A percentile compares a stretch with the other conserved stretches of the same genome.
Conservation (phyloP, 2,888 invertebrate genomes). For the Philereme transversata region DNA sequence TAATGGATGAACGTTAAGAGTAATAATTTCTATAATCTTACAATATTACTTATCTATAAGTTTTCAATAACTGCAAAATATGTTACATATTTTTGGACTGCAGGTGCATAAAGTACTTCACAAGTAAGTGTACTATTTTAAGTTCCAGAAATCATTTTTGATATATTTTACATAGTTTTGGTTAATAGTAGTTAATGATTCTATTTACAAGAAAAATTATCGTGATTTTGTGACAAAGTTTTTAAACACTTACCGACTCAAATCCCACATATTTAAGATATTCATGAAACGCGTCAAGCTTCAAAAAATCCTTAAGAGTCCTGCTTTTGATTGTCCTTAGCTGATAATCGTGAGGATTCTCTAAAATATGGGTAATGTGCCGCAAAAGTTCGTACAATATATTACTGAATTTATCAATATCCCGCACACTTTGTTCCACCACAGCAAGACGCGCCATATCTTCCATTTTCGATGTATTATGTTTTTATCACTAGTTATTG, state of each 20-base stretch:
- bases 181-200: background rate
- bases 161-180: too few relatives aligned
- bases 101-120: too few relatives aligned
- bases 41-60: too few relatives aligned
- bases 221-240: background rate
- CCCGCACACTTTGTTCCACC: slow-evolving; percentile 66
- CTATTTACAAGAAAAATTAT: background rate
- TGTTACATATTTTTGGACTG: too few relatives aligned
- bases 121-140: too few relatives aligned
- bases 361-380: slow-evolving; percentile 63
- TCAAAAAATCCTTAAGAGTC: slow-evolving; percentile 51
- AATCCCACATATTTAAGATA: slow-evolving; percentile 76
- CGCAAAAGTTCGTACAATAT: slow-evolving; percentile 63
- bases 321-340: slow-evolving; percentile 59
- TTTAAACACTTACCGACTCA: slow-evolving; percentile 53
- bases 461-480: slow-evolving; percentile 60
- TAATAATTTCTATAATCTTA: too few relatives aligned
- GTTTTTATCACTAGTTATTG: slow-evolving; percentile 32
- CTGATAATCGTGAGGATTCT: slow-evolving; percentile 68
- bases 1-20: background rate
- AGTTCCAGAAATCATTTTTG: too few relatives aligned
- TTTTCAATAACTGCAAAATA: too few relatives aligned
- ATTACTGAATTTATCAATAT: slow-evolving; percentile 59
- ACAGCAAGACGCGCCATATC: slow-evolving; percentile 75
- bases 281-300: slow-evolving; percentile 57